A percentile compares a stretch with the other conserved stretches of the same genome.
Evolutionary conservation across 2,797 vertebrate genomes (phyloP).

Genomic region (Gastrophryne carolinensis): DNA sequence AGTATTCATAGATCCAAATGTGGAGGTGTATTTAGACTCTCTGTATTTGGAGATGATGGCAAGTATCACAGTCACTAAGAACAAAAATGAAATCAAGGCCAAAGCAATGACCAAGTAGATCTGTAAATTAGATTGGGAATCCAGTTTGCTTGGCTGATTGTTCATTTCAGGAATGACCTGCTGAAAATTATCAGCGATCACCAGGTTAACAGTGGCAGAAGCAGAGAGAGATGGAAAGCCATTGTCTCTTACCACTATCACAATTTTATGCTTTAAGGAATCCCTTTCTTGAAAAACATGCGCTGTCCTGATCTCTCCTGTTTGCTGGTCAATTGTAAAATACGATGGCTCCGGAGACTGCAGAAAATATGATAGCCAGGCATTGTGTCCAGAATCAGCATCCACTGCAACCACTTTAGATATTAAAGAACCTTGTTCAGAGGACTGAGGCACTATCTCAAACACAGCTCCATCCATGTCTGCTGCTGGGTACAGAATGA

Average conservation of each 20-base stretch:
- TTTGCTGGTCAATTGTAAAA: conserved; percentile 59
- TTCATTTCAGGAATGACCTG: neutral
- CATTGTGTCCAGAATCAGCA: conserved; percentile 21
- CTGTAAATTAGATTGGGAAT: neutral
- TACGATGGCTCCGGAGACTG: neutral
- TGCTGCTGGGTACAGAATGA: neutral
- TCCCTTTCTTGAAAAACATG: conserved; percentile 5
- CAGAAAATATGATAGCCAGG: conserved; percentile 7
- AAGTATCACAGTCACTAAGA: neutral
- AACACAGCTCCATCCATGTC: neutral
- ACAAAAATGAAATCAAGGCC: conserved; percentile 8
- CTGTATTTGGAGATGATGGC: conserved; percentile 3
- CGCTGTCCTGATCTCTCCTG: conserved; percentile 69
- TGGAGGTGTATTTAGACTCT: neutral
- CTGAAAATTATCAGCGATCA: conserved; percentile 13
- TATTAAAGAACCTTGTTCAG: conserved; percentile 18
- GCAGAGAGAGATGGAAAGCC: neutral
- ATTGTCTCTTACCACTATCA: conserved; percentile 26
- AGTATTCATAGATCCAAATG: neutral
- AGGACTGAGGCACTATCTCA: conserved; percentile 4
- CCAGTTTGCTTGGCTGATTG: neutral
- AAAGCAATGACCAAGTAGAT: conserved; percentile 4
- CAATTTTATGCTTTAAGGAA: neutral
- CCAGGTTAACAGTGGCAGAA: neutral
- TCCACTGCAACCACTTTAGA: conserved; percentile 31